These are phyloP conservation scores for Arnoldichthys spilopterus DNA, from an alignment of 2,797 vertebrate genomes.

Conservation along the genomic window DNA sequence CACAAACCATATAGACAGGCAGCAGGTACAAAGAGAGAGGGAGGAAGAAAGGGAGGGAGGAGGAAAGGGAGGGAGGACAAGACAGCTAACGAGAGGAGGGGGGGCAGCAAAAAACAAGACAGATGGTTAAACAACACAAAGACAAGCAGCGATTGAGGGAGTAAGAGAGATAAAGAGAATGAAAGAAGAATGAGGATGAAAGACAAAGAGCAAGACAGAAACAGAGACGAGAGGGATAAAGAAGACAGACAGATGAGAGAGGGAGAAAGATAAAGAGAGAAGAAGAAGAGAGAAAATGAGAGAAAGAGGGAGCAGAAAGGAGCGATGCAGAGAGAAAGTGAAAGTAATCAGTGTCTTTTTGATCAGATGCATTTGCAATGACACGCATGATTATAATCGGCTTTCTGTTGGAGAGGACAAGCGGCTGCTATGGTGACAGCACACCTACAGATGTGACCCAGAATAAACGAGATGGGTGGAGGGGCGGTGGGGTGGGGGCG, in stretches of 20 bases:
- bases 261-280: not conserved
- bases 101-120: not conserved
- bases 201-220: not conserved
- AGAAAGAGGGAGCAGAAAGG: not conserved
- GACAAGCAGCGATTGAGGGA: not conserved
- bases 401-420: slow-evolving; percentile 21
- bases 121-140: slow-evolving; percentile 18
- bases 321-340: slow-evolving; percentile 20
- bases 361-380: slow-evolving; percentile 50
- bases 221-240: not conserved
- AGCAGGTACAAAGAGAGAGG: slow-evolving; percentile 18
- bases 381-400: slow-evolving; percentile 54
- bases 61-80: too few species aligned
- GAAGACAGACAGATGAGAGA: not conserved
- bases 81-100: too few species aligned
- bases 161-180: not conserved
- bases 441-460: slow-evolving; percentile 46
- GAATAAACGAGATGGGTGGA: slow-evolving; percentile 7
- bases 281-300: not conserved
- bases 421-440: slow-evolving; percentile 51
- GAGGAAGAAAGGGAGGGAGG: not conserved
- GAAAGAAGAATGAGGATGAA: not conserved
- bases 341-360: slow-evolving; percentile 54
- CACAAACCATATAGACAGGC: not conserved
- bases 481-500: not conserved